These are phyloP conservation scores for Chamaedrilus cognettii DNA, from an alignment of 2,888 invertebrate genomes.

Conservation along the genomic window DNA sequence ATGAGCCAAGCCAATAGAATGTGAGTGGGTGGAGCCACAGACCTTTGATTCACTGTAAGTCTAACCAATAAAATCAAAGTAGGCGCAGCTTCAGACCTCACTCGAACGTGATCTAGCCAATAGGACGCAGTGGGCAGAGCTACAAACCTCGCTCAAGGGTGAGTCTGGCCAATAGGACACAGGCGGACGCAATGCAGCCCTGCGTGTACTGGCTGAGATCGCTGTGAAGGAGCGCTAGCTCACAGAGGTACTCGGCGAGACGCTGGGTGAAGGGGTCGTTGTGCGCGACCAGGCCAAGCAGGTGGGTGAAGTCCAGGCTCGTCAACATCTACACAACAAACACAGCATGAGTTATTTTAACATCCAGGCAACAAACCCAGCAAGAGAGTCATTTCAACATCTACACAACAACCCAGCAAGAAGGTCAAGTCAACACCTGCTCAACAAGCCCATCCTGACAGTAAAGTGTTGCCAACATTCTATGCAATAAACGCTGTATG, in stretches of 20 bases:
- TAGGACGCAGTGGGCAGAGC: neutral
- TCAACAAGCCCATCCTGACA: too few species aligned
- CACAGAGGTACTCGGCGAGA: slow-evolving; percentile 53
- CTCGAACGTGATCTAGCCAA: too few species aligned
- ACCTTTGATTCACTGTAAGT: too few species aligned
- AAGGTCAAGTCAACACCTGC: too few species aligned
- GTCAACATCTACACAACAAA: slow-evolving; percentile 41
- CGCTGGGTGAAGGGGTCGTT: slow-evolving; percentile 39
- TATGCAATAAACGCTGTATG: too few species aligned
- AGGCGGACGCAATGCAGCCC: slow-evolving; percentile 51
- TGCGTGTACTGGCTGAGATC: slow-evolving; percentile 53
- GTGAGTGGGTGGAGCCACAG: neutral
- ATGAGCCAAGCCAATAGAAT: neutral
- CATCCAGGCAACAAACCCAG: neutral
- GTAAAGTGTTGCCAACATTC: too few species aligned
- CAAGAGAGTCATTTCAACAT: neutral
- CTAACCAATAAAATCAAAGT: too few species aligned
- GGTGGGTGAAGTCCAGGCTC: slow-evolving; percentile 49
- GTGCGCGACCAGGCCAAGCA: slow-evolving; percentile 43
- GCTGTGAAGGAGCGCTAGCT: slow-evolving; percentile 53
- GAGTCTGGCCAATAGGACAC: slow-evolving; percentile 49
- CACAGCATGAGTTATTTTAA: neutral
- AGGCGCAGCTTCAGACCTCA: too few species aligned
- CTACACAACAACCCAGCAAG: neutral
- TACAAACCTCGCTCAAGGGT: slow-evolving; percentile 44